Conservation (phyloP, 2,113 vertebrate species). For the Anguilla rostrata region DNA sequence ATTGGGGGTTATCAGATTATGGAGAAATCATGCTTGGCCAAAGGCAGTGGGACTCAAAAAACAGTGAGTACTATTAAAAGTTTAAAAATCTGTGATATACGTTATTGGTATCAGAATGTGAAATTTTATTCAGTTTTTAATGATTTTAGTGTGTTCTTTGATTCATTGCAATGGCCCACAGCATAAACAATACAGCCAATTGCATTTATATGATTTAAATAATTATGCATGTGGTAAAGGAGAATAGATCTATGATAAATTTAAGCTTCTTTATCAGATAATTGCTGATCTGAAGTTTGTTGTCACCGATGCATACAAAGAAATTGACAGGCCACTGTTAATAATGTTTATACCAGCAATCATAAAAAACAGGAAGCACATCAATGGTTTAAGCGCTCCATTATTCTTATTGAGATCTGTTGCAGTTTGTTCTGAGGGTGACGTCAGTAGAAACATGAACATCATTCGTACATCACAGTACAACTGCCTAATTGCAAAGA, state of each 20-base stretch:
- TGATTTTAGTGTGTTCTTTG: background rate
- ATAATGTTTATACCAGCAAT: too few species aligned
- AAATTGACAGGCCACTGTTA: too few species aligned
- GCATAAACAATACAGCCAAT: background rate
- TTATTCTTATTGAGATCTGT: too few species aligned
- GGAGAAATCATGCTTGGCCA: constrained; percentile 79
- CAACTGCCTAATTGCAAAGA: too few species aligned
- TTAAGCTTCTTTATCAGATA: background rate
- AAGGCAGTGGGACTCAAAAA: constrained; percentile 66
- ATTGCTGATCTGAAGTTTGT: too few species aligned
- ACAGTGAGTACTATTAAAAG: constrained; percentile 66
- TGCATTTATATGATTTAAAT: background rate
- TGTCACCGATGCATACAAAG: too few species aligned
- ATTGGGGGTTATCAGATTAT: constrained; percentile 85
- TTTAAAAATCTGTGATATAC: background rate
- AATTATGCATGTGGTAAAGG: background rate
- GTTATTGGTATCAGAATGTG: background rate
- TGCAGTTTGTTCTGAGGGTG: too few species aligned
- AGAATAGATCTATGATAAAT: background rate
- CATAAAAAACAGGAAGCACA: too few species aligned
- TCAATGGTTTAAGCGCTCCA: too few species aligned
- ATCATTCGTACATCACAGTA: too few species aligned
- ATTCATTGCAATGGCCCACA: background rate
- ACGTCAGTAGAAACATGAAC: too few species aligned
- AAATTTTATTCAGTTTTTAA: background rate